Evolutionary conservation across 2,888 invertebrate species (phyloP), one percentile per base, ranked within the genome.

Genomic region (Eupithecia vulgata): DNA sequence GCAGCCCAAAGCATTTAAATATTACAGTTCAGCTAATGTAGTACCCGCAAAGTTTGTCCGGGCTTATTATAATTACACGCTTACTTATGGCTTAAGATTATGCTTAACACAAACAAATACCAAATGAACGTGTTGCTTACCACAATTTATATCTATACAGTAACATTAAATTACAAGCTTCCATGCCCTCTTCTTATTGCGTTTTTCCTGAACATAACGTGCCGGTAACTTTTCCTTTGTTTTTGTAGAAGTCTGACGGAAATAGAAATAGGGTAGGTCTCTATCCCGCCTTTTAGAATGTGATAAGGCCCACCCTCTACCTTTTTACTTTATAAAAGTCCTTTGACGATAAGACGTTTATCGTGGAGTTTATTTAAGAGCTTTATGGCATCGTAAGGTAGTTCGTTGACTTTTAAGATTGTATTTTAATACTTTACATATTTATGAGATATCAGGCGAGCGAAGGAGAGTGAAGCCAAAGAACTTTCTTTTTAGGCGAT

Each of bases 341-440:
- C n/a, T n/a, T 35, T 35, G 62, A n/a, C 65, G 21, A 40, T 65
- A 65, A 65, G 40, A 65, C 62, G 65, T 65, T 40, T 40, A 37
- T 13, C 40, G 65, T 65, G n/a, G 6, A n/a, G n/a, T 12, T 64
- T 37, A 64, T 37, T n/a, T 64, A 37, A 64, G 34, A 64, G 64
- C 37, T 65, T 65, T 21, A 65, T 25, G 21, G 7, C 15, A 13
- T 15, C 17, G 6, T 65, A 40, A 37, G 7, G 40, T 40, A 65
- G 6, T 65, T 40, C 21, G 12, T 21, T 21, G 10, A 21, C 21
- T 52, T 42, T 21, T n/a, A 45, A 45, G 10, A 52, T 52, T 52
- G n/a, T 52, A 1, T 8, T 52, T 21, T 52, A 52, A 52, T 35
- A 64, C 8, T 64, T 37, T 37, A 64, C 61, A 61, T 30, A 34